These are phyloP conservation scores for Trissoscelio sp. DNA, from an alignment of 2,888 invertebrate genomes.

Conservation along the genomic window DNA sequence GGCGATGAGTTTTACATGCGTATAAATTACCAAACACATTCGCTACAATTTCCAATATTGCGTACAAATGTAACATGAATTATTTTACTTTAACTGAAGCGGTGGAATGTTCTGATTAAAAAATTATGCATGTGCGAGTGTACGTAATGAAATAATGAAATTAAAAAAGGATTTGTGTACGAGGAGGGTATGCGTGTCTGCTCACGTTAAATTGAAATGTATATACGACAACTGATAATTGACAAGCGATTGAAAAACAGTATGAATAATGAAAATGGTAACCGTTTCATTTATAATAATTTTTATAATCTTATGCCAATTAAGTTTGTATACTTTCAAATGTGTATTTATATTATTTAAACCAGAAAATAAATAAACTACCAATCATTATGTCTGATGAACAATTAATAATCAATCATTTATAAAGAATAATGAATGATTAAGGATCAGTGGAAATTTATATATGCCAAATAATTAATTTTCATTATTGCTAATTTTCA, in stretches of 20 bases:
- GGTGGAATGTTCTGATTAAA: conserved; percentile 21
- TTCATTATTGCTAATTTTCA: too few relatives aligned
- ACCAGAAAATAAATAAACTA: too few relatives aligned
- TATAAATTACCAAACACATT: conserved; percentile 24
- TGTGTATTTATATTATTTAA: too few relatives aligned
- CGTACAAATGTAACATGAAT: conserved; percentile 10
- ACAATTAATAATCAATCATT: too few relatives aligned
- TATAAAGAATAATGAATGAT: too few relatives aligned
- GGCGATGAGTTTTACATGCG: conserved; percentile 9
- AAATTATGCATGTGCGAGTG: conserved; percentile 10
- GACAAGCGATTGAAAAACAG: conserved; percentile 4
- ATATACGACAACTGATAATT: conserved; percentile 12
- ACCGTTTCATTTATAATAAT: too few relatives aligned
- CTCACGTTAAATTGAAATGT: background rate
- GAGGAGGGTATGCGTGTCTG: background rate
- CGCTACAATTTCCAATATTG: conserved; percentile 14
- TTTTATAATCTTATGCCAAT: too few relatives aligned
- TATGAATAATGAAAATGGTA: background rate
- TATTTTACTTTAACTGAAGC: conserved; percentile 13
- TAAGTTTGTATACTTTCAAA: too few relatives aligned
- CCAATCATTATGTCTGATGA: too few relatives aligned
- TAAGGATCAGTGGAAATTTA: too few relatives aligned
- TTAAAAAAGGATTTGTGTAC: conserved; percentile 32
- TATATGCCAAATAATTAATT: too few relatives aligned
- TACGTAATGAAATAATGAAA: conserved; percentile 32